These are phyloP conservation scores for Vanessa cardui DNA, from an alignment of 2,888 invertebrate genomes.

Conservation along the genomic window DNA sequence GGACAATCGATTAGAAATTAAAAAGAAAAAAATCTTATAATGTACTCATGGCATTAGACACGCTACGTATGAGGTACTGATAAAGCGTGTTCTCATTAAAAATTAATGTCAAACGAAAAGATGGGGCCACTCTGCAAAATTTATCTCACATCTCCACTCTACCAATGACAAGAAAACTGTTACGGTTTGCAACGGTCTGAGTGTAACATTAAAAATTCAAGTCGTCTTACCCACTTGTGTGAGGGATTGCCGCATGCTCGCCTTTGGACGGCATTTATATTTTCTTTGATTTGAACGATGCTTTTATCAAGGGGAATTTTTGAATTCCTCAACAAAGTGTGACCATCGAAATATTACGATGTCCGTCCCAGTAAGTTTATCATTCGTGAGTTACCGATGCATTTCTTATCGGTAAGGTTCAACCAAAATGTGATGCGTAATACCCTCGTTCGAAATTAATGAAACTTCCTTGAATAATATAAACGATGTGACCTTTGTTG, in stretches of 20 bases:
- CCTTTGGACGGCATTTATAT: slow-evolving; percentile 82
- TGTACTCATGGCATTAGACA: slow-evolving; percentile 73
- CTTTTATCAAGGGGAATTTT: slow-evolving; percentile 40
- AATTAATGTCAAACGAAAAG: slow-evolving; percentile 81
- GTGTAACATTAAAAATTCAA: slow-evolving; percentile 83
- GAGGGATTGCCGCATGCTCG: slow-evolving; percentile 82
- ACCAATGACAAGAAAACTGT: slow-evolving; percentile 83
- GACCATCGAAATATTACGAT: slow-evolving; percentile 16
- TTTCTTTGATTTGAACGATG: slow-evolving; percentile 72
- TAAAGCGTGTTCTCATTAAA: slow-evolving; percentile 77
- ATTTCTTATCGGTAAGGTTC: slow-evolving; percentile 23
- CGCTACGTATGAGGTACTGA: slow-evolving; percentile 74
- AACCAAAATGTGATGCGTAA: slow-evolving; percentile 32
- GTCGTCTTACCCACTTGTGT: slow-evolving; percentile 82
- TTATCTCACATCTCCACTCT: slow-evolving; percentile 82
- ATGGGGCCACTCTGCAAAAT: slow-evolving; percentile 83
- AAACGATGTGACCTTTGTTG: slow-evolving; percentile 62
- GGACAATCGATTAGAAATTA: not conserved
- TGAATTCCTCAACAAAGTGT: slow-evolving; percentile 33
- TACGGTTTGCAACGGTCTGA: slow-evolving; percentile 83
- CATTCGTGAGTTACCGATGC: slow-evolving; percentile 1
- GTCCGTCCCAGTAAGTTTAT: not conserved
- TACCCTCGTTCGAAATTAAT: slow-evolving; percentile 44
- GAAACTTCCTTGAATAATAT: slow-evolving; percentile 51
- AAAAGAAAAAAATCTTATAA: slow-evolving; percentile 46